A percentile compares a stretch with the other conserved stretches of the same genome.
These are phyloP conservation scores for Sinodicranocentrus sp. DNA, from an alignment of 2,888 invertebrate genomes.

Conservation along the genomic window DNA sequence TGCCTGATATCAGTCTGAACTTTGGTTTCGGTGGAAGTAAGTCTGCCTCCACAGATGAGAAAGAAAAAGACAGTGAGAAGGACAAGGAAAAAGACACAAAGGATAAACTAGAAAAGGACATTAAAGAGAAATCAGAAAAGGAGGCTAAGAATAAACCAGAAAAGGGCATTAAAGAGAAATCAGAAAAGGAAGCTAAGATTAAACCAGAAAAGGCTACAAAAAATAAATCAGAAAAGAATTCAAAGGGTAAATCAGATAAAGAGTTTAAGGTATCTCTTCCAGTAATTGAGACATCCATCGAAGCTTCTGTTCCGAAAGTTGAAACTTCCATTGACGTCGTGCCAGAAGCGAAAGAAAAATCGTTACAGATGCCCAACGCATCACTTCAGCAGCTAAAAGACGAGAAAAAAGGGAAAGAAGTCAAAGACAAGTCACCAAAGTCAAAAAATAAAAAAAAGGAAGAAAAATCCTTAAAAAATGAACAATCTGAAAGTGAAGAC, in stretches of 20 bases:
- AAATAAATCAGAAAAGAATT: too few species aligned
- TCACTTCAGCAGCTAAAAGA: neutral
- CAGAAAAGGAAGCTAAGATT: neutral
- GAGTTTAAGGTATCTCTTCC: neutral
- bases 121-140: constrained; percentile 33
- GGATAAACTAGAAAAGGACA: constrained; percentile 25
- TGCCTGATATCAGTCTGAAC: constrained; percentile 76
- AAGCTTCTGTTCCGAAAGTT: constrained; percentile 3
- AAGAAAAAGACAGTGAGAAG: constrained; percentile 27
- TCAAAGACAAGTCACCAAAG: constrained; percentile 43
- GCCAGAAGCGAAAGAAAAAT: neutral
- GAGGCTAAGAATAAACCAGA: constrained; percentile 32
- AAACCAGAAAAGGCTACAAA: too few species aligned
- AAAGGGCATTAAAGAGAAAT: constrained; percentile 46
- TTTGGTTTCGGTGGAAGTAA: constrained; percentile 70
- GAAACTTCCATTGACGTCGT: neutral
- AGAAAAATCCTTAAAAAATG: neutral
- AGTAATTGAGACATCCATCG: neutral
- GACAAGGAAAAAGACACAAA: constrained; percentile 7
- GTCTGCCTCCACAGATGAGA: constrained; percentile 6
- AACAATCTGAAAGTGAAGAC: constrained; percentile 1
- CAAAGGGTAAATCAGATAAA: too few species aligned
- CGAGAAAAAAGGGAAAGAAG: constrained; percentile 29
- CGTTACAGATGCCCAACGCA: too few species aligned
- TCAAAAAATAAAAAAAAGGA: constrained; percentile 55